Evolutionary conservation across 2,797 vertebrate species (phyloP).

Genomic region (Silurus lanzhouensis): DNA sequence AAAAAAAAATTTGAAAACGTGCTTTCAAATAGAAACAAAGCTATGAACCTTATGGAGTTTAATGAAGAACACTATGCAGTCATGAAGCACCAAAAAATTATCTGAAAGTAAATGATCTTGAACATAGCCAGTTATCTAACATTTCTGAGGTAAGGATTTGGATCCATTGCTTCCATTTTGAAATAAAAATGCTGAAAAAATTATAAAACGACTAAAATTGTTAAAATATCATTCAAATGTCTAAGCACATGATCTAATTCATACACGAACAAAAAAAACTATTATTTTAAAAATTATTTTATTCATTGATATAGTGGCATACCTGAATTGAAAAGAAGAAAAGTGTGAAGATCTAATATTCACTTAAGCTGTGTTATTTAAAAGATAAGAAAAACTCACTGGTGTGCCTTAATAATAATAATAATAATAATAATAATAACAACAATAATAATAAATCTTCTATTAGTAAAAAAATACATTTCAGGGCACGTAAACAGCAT

Average conservation of each 20-base stretch:
- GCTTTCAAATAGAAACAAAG: not conserved
- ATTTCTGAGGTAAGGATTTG: not conserved
- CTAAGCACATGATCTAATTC: not conserved
- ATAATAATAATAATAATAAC: not conserved
- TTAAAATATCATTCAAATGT: not conserved
- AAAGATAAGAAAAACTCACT: slow-evolving; percentile 81
- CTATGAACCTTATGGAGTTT: not conserved
- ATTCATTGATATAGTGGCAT: slow-evolving; percentile 91
- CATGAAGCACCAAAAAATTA: not conserved
- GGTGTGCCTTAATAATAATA: slow-evolving; percentile 84
- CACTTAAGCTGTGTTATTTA: slow-evolving; percentile 95
- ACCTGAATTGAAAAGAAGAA: slow-evolving; percentile 87
- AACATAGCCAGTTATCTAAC: too few relatives aligned
- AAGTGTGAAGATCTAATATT: slow-evolving; percentile 89
- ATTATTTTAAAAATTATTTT: slow-evolving; percentile 98
- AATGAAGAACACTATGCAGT: not conserved
- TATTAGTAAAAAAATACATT: slow-evolving; percentile 99
- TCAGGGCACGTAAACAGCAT: slow-evolving; percentile 97
- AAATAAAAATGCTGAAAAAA: not conserved
- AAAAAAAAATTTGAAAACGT: too few relatives aligned
- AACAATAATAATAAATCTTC: slow-evolving; percentile 80
- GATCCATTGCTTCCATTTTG: not conserved
- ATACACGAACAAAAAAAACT: not conserved
- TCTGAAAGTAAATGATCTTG: not conserved
- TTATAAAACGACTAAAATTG: too few relatives aligned